phyloP scores from a whole-genome alignment of 2,888 invertebrate species.

The Aleiodes testaceus region DNA sequence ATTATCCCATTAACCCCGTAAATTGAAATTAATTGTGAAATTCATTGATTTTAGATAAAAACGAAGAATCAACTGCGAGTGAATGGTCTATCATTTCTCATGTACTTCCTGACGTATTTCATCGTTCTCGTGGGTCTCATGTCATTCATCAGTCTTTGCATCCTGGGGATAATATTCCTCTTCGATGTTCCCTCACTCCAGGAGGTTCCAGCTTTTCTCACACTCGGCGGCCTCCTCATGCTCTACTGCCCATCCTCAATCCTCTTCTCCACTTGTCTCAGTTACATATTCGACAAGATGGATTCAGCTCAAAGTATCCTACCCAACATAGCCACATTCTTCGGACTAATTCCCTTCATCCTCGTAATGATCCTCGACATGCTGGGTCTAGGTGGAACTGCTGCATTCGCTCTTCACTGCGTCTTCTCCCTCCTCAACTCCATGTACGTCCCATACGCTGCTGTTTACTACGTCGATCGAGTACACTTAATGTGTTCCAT shows the following conservation, averaged over 20 bases:
- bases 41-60: slow-evolving; percentile 78
- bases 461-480: slow-evolving; percentile 86
- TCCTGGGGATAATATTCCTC: slow-evolving; percentile 78
- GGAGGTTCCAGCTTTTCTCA: slow-evolving; percentile 81
- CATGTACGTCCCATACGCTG: slow-evolving; percentile 88
- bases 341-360: slow-evolving; percentile 84
- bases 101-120: slow-evolving; percentile 85
- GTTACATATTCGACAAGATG: slow-evolving; percentile 87
- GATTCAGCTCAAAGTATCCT: slow-evolving; percentile 88
- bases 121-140: slow-evolving; percentile 82
- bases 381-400: slow-evolving; percentile 80
- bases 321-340: slow-evolving; percentile 83
- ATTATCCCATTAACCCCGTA: not conserved
- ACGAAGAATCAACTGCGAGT: slow-evolving; percentile 88
- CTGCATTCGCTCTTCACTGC: slow-evolving; percentile 81
- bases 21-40: slow-evolving; percentile 9
- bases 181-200: slow-evolving; percentile 83
- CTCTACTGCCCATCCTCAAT: slow-evolving; percentile 85
- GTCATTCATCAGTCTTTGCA: slow-evolving; percentile 79
- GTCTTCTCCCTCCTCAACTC: slow-evolving; percentile 84
- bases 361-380: slow-evolving; percentile 83
- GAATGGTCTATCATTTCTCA: slow-evolving; percentile 83
- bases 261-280: slow-evolving; percentile 83
- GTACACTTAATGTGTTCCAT: slow-evolving; percentile 83
- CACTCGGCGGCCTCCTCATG: slow-evolving; percentile 79